Conservation (phyloP, 2,888 invertebrate genomes). For the Noctua fimbriata region DNA sequence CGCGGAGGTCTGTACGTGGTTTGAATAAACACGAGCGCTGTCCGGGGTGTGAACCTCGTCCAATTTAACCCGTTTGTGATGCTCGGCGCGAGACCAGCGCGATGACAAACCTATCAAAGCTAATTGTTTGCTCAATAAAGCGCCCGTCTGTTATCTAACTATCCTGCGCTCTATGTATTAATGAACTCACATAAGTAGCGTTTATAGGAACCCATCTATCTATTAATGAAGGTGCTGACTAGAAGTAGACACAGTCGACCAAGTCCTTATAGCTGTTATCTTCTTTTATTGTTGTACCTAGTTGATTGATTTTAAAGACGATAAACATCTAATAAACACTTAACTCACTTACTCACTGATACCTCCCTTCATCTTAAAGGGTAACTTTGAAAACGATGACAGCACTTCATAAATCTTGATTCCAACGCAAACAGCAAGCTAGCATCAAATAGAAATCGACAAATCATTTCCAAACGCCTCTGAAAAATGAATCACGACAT, state of each 20-base stretch:
- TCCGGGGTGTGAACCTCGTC: constrained; percentile 73
- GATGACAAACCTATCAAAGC: constrained; percentile 53
- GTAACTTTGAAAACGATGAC: constrained; percentile 4
- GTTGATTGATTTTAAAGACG: not conserved
- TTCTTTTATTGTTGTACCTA: not conserved
- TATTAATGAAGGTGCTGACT: not conserved
- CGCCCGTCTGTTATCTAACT: constrained; percentile 40
- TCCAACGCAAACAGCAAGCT: constrained; percentile 44
- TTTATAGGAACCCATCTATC: not conserved
- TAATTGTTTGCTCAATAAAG: constrained; percentile 61
- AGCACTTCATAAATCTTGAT: constrained; percentile 50
- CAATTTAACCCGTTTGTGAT: constrained; percentile 73
- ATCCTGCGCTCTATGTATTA: constrained; percentile 19
- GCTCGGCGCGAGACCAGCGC: constrained; percentile 51
- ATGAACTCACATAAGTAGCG: constrained; percentile 29
- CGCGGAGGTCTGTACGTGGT: constrained; percentile 84
- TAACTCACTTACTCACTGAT: not conserved
- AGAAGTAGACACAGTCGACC: not conserved
- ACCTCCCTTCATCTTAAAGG: not conserved
- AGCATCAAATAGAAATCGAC: constrained; percentile 64
- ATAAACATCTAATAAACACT: not conserved
- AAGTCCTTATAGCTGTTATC: not conserved
- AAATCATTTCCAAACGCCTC: constrained; percentile 64
- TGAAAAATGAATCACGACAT: constrained; percentile 79
- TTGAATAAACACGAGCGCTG: constrained; percentile 75